These are phyloP conservation scores for Drosophila paranaensis DNA, from an alignment of 2,888 invertebrate species.

Conservation along the genomic window DNA sequence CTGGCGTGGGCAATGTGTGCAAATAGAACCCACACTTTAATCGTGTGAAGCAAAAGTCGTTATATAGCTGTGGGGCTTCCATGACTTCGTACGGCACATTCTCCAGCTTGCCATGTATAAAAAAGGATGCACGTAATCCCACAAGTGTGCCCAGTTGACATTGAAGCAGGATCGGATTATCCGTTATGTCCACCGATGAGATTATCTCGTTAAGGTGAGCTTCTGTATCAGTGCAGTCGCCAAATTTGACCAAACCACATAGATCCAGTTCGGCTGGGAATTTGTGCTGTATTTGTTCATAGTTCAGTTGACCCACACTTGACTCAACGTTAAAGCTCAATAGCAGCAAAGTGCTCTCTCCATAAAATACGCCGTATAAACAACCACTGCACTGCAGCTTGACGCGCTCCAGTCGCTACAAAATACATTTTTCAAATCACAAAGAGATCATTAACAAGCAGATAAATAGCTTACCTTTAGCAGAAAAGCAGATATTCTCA, in stretches of 20 bases:
- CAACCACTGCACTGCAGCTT: slow-evolving; percentile 89
- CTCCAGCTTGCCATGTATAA: slow-evolving; percentile 90
- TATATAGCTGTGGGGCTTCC: slow-evolving; percentile 87
- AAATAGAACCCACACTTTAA: slow-evolving; percentile 88
- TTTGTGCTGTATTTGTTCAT: slow-evolving; percentile 86
- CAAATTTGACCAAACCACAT: slow-evolving; percentile 90
- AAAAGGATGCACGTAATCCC: slow-evolving; percentile 88
- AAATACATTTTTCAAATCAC: slow-evolving; percentile 4
- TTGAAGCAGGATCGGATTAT: slow-evolving; percentile 90
- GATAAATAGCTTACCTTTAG: slow-evolving; percentile 87
- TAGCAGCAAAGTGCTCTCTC: slow-evolving; percentile 89
- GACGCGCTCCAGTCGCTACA: slow-evolving; percentile 88
- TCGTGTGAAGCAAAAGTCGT: slow-evolving; percentile 89
- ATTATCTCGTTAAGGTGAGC: slow-evolving; percentile 88
- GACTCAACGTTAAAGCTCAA: slow-evolving; percentile 89
- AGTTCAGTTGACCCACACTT: slow-evolving; percentile 86
- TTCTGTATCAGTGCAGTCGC: slow-evolving; percentile 87
- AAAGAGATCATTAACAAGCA: neutral
- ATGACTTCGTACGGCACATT: slow-evolving; percentile 88
- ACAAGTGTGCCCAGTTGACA: slow-evolving; percentile 86
- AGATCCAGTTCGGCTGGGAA: slow-evolving; percentile 92
- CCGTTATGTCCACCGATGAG: slow-evolving; percentile 91
- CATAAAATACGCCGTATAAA: slow-evolving; percentile 91
- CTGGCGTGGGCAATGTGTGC: slow-evolving; percentile 87
- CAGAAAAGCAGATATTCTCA: slow-evolving; percentile 90